Conservation (phyloP, 1,140 invertebrate species). For the Philopotamus ludificatus region DNA sequence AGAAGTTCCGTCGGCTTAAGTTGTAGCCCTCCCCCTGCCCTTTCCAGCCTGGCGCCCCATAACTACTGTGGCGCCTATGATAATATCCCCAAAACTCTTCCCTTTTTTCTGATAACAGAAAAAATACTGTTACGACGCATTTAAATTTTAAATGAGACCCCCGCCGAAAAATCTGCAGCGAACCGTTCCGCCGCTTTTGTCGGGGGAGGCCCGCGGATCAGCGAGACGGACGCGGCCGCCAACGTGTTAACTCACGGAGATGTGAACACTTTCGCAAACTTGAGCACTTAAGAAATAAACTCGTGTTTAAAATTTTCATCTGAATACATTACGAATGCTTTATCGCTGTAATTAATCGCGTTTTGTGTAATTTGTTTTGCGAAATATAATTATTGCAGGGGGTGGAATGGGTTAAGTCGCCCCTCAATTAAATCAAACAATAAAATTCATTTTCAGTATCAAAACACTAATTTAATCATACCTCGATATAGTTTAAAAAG, state of each 20-base stretch:
- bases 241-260: too few species aligned
- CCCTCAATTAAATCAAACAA: too few species aligned
- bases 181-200: conserved; percentile 21
- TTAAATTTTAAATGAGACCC: conserved; percentile 34
- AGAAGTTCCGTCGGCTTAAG: conserved; percentile 24
- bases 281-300: too few species aligned
- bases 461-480: too few species aligned
- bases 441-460: too few species aligned
- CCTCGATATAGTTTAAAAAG: too few species aligned
- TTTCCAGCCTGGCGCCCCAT: conserved; percentile 22
- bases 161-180: conserved; percentile 17
- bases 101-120: conserved; percentile 28
- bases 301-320: too few species aligned
- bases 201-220: conserved; percentile 16
- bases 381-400: too few species aligned
- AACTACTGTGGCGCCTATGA: conserved; percentile 29
- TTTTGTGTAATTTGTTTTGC: too few species aligned
- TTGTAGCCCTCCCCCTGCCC: background rate
- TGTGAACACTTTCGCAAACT: background rate
- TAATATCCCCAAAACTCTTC: conserved; percentile 26
- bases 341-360: too few species aligned
- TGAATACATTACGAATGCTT: too few species aligned
- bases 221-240: conserved; percentile 7
- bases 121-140: conserved; percentile 31
- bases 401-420: too few species aligned